These are phyloP conservation scores for Ditula angustiorana DNA, from an alignment of 2,888 invertebrate genomes.

Conservation along the genomic window DNA sequence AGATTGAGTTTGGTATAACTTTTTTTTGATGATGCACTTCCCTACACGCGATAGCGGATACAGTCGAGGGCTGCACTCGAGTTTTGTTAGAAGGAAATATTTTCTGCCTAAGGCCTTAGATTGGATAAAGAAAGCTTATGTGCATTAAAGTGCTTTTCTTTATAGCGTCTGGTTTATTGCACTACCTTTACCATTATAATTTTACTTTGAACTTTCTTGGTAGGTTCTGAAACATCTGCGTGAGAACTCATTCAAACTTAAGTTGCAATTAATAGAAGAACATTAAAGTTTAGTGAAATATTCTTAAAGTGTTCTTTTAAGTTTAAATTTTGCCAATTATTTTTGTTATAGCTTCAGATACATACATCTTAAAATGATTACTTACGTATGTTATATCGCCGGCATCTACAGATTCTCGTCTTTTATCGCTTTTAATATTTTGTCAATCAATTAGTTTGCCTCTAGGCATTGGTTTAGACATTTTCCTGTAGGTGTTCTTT, in stretches of 20 bases:
- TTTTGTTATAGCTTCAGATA: neutral
- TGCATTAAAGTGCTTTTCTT: neutral
- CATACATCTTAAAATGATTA: too few relatives aligned
- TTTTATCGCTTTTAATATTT: too few relatives aligned
- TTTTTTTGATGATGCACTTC: constrained; percentile 63
- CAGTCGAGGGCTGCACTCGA: constrained; percentile 58
- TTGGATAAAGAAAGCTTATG: constrained; percentile 41
- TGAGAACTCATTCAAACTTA: neutral
- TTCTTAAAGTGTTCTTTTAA: neutral
- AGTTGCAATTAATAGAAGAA: neutral
- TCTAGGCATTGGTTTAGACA: too few relatives aligned
- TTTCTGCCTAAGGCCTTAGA: constrained; percentile 48
- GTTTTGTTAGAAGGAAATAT: constrained; percentile 56
- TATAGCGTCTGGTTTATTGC: neutral
- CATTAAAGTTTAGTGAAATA: neutral
- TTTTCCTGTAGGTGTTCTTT: too few relatives aligned
- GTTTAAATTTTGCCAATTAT: neutral
- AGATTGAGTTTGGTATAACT: constrained; percentile 47
- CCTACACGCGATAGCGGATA: constrained; percentile 62
- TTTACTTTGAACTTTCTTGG: neutral
- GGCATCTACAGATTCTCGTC: too few relatives aligned
- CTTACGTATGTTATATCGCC: too few relatives aligned
- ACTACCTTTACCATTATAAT: neutral
- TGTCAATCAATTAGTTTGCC: too few relatives aligned
- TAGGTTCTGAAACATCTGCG: neutral